Evolutionary conservation across 2,797 vertebrate genomes (phyloP).

Genomic region (Sebastes matsubarae): DNA sequence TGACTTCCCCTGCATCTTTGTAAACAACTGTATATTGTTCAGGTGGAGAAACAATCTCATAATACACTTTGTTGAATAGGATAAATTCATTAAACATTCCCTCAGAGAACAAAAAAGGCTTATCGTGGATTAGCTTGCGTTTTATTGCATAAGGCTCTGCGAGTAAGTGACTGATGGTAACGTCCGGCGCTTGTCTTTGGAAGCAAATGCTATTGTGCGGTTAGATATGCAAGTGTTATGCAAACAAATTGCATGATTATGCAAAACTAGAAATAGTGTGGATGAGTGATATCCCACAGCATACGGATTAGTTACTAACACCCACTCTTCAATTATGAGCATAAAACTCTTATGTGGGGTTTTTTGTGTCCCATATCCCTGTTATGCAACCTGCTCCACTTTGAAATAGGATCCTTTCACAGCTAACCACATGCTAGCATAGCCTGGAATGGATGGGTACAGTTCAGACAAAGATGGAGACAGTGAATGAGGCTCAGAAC

Average conservation of each 20-base stretch:
- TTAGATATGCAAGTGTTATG: conserved; percentile 50
- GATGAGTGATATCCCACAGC: conserved; percentile 71
- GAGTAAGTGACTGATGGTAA: conserved; percentile 32
- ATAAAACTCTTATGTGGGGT: conserved; percentile 65
- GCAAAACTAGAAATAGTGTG: conserved; percentile 63
- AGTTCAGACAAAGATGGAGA: conserved; percentile 16
- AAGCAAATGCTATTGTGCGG: conserved; percentile 27
- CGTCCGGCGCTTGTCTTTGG: conserved; percentile 25
- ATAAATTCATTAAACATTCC: conserved; percentile 27
- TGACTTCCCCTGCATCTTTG: background rate
- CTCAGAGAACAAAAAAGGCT: background rate
- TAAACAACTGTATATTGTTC: background rate
- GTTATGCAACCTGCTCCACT: conserved; percentile 74
- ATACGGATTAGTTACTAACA: conserved; percentile 74
- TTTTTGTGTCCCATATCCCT: conserved; percentile 63
- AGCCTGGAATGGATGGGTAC: conserved; percentile 13
- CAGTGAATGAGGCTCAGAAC: background rate
- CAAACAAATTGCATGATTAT: conserved; percentile 72
- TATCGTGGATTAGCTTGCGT: conserved; percentile 11
- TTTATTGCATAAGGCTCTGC: conserved; percentile 6
- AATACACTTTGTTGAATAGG: conserved; percentile 8
- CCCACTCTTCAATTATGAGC: conserved; percentile 75
- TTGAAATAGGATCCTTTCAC: conserved; percentile 54
- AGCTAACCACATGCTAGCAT: conserved; percentile 30
- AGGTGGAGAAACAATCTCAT: background rate